Evolutionary conservation across 64 coral and sea anemone species (phyloP), one percentile per base, ranked within the genome.

Genomic region (Catalaphyllia jardinei): DNA sequence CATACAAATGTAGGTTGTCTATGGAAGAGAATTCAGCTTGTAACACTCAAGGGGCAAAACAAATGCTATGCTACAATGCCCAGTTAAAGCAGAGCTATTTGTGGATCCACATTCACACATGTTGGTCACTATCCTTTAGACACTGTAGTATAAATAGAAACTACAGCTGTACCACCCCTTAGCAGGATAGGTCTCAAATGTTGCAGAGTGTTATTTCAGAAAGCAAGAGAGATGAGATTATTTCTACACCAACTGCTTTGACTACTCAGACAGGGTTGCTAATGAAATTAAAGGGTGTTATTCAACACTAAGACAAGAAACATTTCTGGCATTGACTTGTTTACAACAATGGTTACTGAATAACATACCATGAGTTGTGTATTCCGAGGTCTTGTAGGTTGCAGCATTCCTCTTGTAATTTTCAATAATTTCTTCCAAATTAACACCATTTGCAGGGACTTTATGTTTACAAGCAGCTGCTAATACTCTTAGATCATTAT

Each of bases 271-370:
- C 79, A 60, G 79, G 79, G 79, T 82, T 82, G 79, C 79, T 60
- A 25, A 82, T 82, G 20, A 82, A 52, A 54, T 71, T 71, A 71
- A 71, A 71, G 49, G 79, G 79, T 82, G 33, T 82, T 18, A 18
- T 15, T 82, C 79, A 52, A 82, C 79, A 82, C 14, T 54, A 82
- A 82, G 14, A 62, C 17, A 82, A 82, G 79, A 59, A 82, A 54
- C 29, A 82, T 62, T 82, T 82, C 79, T 82, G 79, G 79, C 79
- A 82, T 80, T 82, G 79, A 82, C 52, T 82, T 82, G 60, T 82
- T 82, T 82, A 82, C 79, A 54, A 82, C 11, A 54, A 82, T 13
- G 10, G 10, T 60, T 82, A 19, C 49, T 82, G 52, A 82, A 82
- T 82, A 82, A 82, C 46, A 82, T 82, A 82, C 42, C 79, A 82